Conservation (phyloP, 1,140 invertebrate genomes). For the Magallana ariakensis region DNA sequence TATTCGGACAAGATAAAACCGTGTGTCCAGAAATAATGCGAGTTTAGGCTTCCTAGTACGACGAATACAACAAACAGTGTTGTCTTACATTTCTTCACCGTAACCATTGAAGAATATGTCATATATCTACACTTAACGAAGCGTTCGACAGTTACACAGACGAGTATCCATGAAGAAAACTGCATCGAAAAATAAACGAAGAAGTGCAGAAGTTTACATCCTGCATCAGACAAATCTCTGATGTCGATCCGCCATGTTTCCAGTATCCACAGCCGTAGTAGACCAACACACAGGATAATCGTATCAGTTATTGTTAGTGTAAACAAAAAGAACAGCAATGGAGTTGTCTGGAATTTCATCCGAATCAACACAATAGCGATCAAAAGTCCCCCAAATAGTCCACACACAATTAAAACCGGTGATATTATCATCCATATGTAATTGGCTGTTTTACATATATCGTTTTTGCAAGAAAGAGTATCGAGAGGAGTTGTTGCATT, state of each 20-base stretch:
- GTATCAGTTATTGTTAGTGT: conserved; percentile 63
- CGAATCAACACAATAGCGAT: conserved; percentile 33
- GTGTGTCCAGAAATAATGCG: conserved; percentile 34
- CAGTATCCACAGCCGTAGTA: conserved; percentile 61
- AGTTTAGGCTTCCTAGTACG: background rate
- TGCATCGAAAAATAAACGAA: conserved; percentile 67
- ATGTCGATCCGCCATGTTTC: conserved; percentile 62
- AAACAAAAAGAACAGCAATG: conserved; percentile 39
- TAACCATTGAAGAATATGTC: conserved; percentile 51
- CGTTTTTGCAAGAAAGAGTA: background rate
- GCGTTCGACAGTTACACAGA: conserved; percentile 67
- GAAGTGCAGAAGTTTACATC: conserved; percentile 67
- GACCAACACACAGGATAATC: conserved; percentile 62
- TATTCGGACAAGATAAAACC: background rate
- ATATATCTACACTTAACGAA: conserved; percentile 63
- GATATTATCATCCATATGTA: conserved; percentile 49
- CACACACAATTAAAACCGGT: conserved; percentile 43
- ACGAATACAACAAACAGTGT: background rate
- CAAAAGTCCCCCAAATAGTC: conserved; percentile 38
- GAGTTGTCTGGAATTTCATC: conserved; percentile 28
- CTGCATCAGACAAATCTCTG: conserved; percentile 47
- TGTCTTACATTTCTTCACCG: background rate
- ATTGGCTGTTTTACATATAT: conserved; percentile 16
- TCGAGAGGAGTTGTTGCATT: background rate
- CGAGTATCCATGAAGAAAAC: conserved; percentile 72